Base-by-base conservation (phyloP, 2,113 vertebrate species). In the Cyprinodon tularosa region DNA sequence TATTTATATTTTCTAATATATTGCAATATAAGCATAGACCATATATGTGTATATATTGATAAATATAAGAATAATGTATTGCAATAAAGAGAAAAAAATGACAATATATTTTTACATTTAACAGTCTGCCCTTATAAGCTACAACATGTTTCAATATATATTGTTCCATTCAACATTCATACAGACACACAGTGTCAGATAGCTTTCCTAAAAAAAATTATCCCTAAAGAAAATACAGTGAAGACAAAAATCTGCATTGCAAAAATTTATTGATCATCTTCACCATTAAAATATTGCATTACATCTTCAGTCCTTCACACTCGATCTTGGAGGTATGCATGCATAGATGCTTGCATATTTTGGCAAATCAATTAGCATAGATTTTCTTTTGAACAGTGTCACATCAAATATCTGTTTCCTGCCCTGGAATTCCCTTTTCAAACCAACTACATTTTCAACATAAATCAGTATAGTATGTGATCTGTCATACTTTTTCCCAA, bases 1-100 rank as follows among this genome's bases (percentile, higher is more conserved):
- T 59, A n/a, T 59, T 17, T 59, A 59, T 59, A 59, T 59, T 59
- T n/a, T 59, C 15, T 20, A 17, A 59, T 59, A 59, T 59, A 59
- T 50, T 50, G 48, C 48, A 50, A 12, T 50, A 15, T 50, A 50
- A 59, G 53, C 15, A 59, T 59, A 59, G 15, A 20, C 53, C 3
- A 59, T 59, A 53, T 53, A 59, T 59, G 53, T 59, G 53, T 59
- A 59, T 20, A 59, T 59, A 59, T n/a, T 59, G 53, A 59, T n/a
- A 59, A 59, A 59, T 59, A 59, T 59, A 17, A n/a, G n/a, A 59
- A 59, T 4, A 20, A 5, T 29, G 29, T 59, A 59, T 59, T 59
- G 3, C 53, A 59, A 10, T 59, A 2, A 59, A 59, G 53, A 59
- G 4, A 15, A 59, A 59, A 59, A 29, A 59, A 17, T 3, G 15